phyloP scores from a whole-genome alignment of 2,113 vertebrate genomes.

The Cettia cetti region DNA sequence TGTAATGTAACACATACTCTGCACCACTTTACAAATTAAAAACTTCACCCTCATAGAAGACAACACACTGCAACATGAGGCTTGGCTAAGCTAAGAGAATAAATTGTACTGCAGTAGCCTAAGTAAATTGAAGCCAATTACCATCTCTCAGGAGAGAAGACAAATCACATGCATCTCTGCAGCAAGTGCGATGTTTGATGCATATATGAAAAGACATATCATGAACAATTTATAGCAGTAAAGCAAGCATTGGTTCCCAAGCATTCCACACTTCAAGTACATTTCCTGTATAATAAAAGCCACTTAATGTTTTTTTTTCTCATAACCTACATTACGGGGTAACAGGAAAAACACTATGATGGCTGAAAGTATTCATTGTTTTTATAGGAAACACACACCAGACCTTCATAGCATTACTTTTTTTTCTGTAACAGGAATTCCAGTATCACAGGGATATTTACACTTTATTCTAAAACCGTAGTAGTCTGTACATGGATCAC shows the following conservation, averaged over 20 bases:
- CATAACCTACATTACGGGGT: background rate
- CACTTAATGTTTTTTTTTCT: background rate
- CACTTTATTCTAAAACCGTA: background rate
- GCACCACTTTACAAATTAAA: constrained; percentile 21
- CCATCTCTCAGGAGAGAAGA: constrained; percentile 45
- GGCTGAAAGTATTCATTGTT: background rate
- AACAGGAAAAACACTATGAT: background rate
- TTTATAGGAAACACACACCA: background rate
- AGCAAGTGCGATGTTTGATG: constrained; percentile 59
- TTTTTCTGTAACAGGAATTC: background rate
- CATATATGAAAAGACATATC: constrained; percentile 60
- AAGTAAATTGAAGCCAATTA: constrained; percentile 53
- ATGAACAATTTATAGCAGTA: constrained; percentile 70
- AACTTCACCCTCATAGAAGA: background rate
- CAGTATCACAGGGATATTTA: background rate
- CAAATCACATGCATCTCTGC: constrained; percentile 52
- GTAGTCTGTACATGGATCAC: background rate
- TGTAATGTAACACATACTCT: background rate
- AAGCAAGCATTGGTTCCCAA: background rate
- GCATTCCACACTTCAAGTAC: constrained; percentile 25
- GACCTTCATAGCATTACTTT: background rate
- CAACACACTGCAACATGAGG: constrained; percentile 20
- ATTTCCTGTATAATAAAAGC: constrained; percentile 34
- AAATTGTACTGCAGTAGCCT: constrained; percentile 46
- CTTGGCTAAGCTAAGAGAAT: constrained; percentile 19